Conservation (phyloP, 2,888 invertebrate genomes). For the Mythimna loreyi region DNA sequence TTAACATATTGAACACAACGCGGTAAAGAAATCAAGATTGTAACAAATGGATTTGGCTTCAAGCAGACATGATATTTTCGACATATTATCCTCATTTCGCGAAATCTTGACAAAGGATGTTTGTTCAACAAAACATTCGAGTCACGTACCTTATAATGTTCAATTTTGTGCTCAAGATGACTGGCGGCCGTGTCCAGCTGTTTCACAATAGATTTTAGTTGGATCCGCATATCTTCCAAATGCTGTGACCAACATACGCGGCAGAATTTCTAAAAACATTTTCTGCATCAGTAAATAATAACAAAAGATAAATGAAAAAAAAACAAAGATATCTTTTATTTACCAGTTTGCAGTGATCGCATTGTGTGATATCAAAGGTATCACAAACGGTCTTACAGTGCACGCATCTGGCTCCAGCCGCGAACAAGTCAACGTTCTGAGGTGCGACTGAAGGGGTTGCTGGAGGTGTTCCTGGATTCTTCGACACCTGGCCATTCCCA, state of each 20-base stretch:
- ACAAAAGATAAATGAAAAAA: background rate
- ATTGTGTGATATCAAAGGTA: slow-evolving; percentile 76
- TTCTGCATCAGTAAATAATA: slow-evolving; percentile 20
- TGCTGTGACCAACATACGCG: slow-evolving; percentile 91
- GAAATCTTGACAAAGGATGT: slow-evolving; percentile 30
- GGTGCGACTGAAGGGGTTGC: slow-evolving; percentile 60
- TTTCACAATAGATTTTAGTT: slow-evolving; percentile 89
- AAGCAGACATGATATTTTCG: slow-evolving; percentile 2
- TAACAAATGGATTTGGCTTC: background rate
- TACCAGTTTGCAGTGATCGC: slow-evolving; percentile 92
- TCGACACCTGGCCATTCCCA: slow-evolving; percentile 43
- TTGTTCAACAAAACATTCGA: slow-evolving; percentile 38
- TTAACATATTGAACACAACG: background rate
- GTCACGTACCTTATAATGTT: slow-evolving; percentile 88
- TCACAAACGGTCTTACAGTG: slow-evolving; percentile 83
- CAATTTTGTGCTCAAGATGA: slow-evolving; percentile 89
- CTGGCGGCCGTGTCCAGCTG: slow-evolving; percentile 89
- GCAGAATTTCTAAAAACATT: slow-evolving; percentile 89
- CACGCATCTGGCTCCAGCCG: slow-evolving; percentile 78
- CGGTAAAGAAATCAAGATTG: slow-evolving; percentile 12
- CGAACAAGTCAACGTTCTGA: slow-evolving; percentile 80
- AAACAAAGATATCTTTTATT: slow-evolving; percentile 23
- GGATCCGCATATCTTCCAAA: slow-evolving; percentile 90
- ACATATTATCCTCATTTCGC: slow-evolving; percentile 40
- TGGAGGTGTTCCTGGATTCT: slow-evolving; percentile 70